phyloP scores from a whole-genome alignment of 2,797 vertebrate species.

The Tokudaia tokunoshimensis region DNA sequence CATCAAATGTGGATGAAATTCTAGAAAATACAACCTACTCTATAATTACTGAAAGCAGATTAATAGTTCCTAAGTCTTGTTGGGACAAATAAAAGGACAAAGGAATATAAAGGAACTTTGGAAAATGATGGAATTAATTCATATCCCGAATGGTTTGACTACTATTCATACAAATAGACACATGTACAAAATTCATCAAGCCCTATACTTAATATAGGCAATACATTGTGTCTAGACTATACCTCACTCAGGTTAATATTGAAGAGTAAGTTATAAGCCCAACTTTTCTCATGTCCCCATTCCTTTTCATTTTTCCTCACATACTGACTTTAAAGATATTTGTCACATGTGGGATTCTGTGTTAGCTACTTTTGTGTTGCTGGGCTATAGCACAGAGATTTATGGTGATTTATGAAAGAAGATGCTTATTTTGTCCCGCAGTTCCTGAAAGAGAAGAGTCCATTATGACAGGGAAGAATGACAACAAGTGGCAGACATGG shows the following conservation, averaged over 20 bases:
- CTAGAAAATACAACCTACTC: background rate
- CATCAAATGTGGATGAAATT: background rate
- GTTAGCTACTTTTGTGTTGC: background rate
- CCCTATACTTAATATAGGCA: background rate
- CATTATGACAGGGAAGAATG: background rate
- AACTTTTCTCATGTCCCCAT: background rate
- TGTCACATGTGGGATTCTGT: background rate
- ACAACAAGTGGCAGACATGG: background rate
- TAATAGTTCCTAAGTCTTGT: background rate
- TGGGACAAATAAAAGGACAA: background rate
- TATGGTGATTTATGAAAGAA: background rate
- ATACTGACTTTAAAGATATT: background rate
- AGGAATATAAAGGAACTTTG: background rate
- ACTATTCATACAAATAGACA: background rate
- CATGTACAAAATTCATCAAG: background rate
- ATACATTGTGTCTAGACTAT: background rate
- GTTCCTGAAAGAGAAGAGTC: background rate
- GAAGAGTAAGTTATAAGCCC: background rate
- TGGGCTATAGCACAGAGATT: background rate
- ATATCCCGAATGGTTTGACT: background rate
- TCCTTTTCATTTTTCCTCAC: background rate
- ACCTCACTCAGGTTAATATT: background rate
- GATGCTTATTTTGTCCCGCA: background rate
- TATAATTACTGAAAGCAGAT: background rate
- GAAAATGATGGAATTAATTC: background rate